Percentiles rank a stretch among this genome's conserved stretches.
phyloP scores from a whole-genome alignment of 2,113 vertebrate species.

The Meles meles region DNA sequence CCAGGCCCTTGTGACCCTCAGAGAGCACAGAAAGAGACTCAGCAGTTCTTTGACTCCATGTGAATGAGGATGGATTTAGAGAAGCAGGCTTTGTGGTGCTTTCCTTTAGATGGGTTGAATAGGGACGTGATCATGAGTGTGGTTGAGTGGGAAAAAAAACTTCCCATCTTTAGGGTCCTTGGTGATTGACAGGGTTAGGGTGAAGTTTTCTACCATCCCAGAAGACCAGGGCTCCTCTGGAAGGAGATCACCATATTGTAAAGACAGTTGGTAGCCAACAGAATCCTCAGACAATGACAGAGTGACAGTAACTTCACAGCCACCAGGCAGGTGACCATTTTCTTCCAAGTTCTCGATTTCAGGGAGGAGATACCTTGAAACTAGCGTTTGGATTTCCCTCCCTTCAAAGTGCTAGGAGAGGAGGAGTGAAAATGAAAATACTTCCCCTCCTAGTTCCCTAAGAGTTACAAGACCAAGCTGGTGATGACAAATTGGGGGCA shows the following conservation, averaged over 20 bases:
- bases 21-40: background rate
- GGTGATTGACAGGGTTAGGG: too few relatives aligned
- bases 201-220: background rate
- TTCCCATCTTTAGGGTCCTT: background rate
- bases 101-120: background rate
- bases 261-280: background rate
- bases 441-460: background rate
- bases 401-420: background rate
- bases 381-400: background rate
- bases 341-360: background rate
- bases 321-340: background rate
- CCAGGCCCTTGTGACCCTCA: background rate
- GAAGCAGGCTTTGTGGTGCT: background rate
- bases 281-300: background rate
- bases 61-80: background rate
- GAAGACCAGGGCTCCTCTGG: background rate
- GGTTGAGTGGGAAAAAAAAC: background rate
- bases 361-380: background rate
- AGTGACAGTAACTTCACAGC: background rate
- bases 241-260: fast-evolving
- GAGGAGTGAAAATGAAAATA: background rate
- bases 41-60: background rate
- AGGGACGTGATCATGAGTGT: background rate
- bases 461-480: background rate
- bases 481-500: background rate